Evolutionary conservation across 2,113 vertebrate genomes (phyloP).

Genomic region (Budorcas taxicolor): DNA sequence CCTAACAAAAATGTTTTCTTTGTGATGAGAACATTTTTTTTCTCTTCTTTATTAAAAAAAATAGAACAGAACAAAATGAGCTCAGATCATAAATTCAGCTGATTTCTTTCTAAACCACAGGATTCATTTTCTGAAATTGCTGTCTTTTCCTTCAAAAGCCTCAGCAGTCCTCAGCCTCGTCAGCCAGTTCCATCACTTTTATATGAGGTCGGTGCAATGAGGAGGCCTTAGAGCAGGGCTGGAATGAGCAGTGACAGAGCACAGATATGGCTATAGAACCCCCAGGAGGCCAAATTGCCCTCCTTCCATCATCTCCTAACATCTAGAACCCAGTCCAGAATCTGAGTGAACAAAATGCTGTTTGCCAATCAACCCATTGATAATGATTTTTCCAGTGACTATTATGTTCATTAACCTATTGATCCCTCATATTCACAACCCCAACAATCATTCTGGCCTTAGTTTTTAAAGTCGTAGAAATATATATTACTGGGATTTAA

Average conservation of each 20-base stretch:
- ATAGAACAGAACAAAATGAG: conserved; percentile 37
- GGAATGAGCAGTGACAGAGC: background rate
- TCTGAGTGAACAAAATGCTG: background rate
- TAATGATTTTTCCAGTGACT: conserved; percentile 20
- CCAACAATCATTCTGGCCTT: background rate
- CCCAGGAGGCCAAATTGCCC: background rate
- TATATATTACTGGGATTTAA: background rate
- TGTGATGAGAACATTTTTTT: background rate
- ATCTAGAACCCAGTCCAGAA: background rate
- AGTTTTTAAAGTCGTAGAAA: conserved; percentile 26
- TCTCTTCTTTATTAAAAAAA: background rate
- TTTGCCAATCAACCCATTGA: background rate
- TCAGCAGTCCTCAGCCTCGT: background rate
- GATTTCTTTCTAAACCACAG: conserved; percentile 43
- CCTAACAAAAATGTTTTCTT: conserved; percentile 14
- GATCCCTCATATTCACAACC: background rate
- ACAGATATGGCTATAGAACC: background rate
- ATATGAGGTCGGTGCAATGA: background rate
- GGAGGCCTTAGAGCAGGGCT: background rate
- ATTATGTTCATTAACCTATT: background rate
- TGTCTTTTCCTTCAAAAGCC: conserved; percentile 23
- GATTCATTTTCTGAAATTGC: conserved; percentile 49
- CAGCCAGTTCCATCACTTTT: background rate
- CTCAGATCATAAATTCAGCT: background rate
- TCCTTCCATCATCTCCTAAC: background rate